Percentiles rank a stretch among this genome's conserved stretches.
phyloP scores from a whole-genome alignment of 2,113 vertebrate genomes.

The Pteruthius melanotis region DNA sequence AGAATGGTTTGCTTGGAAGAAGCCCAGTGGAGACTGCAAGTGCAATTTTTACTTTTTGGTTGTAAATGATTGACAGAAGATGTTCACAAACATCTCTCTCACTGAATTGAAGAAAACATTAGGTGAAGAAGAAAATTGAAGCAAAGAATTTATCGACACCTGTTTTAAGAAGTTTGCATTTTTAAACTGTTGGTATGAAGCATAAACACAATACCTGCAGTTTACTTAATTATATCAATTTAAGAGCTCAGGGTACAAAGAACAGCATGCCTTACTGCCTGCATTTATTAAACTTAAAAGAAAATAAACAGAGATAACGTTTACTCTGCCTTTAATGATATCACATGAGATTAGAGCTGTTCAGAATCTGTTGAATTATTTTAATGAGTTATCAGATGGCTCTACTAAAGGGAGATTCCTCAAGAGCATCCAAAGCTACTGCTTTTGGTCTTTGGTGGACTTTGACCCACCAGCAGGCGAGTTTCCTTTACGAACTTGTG shows the following conservation, averaged over 20 bases:
- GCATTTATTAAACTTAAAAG: background rate
- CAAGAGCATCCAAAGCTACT: background rate
- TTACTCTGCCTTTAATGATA: background rate
- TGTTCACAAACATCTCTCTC: background rate
- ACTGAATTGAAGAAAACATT: background rate
- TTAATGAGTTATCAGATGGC: background rate
- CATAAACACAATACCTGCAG: background rate
- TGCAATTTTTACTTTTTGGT: background rate
- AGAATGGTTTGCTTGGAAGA: background rate
- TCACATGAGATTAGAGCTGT: background rate
- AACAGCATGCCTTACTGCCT: background rate
- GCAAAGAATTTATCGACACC: background rate
- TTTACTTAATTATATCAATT: background rate
- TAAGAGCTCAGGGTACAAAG: background rate
- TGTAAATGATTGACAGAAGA: background rate
- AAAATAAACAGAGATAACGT: background rate
- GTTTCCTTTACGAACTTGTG: background rate
- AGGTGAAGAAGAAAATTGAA: background rate
- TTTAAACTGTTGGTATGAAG: background rate
- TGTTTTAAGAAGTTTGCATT: background rate
- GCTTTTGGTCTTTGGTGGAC: background rate
- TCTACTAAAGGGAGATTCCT: background rate
- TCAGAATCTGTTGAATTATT: background rate
- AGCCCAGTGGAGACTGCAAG: background rate
- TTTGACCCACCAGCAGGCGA: background rate